Evolutionary conservation across 1,140 invertebrate genomes (phyloP).

Genomic region (Hestina assimilis): DNA sequence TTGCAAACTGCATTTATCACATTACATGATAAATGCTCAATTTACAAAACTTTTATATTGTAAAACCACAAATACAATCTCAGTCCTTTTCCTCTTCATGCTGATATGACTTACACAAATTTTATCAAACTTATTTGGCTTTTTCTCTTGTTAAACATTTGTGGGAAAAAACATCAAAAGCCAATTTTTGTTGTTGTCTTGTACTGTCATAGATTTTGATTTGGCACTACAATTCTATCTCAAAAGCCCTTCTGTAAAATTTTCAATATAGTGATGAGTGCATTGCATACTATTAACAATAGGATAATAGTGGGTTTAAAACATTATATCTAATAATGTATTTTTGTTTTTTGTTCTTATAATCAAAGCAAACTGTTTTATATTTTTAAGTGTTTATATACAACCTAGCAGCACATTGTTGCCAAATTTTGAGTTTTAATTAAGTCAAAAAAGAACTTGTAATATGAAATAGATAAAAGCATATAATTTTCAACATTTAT

Average conservation of each 20-base stretch:
- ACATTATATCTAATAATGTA: conserved; percentile 21
- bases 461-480: background rate
- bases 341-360: conserved; percentile 16
- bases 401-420: background rate
- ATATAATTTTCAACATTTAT: background rate
- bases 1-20: too few species aligned
- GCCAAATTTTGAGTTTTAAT: background rate
- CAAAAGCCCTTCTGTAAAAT: conserved; percentile 16
- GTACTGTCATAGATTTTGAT: too few species aligned
- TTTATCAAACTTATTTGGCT: too few species aligned
- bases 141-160: too few species aligned
- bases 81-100: too few species aligned
- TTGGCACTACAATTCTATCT: too few species aligned
- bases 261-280: conserved; percentile 24
- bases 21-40: too few species aligned
- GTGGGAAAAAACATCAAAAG: too few species aligned
- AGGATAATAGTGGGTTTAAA: conserved; percentile 26
- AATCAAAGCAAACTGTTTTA: conserved; percentile 12
- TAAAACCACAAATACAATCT: too few species aligned
- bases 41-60: too few species aligned
- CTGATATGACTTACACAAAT: too few species aligned
- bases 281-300: conserved; percentile 29
- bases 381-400: conserved; percentile 6
- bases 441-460: background rate
- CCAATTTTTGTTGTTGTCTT: too few species aligned